Evolutionary conservation across 2,888 invertebrate genomes (phyloP).

Genomic region (Tubulanus polymorphus): DNA sequence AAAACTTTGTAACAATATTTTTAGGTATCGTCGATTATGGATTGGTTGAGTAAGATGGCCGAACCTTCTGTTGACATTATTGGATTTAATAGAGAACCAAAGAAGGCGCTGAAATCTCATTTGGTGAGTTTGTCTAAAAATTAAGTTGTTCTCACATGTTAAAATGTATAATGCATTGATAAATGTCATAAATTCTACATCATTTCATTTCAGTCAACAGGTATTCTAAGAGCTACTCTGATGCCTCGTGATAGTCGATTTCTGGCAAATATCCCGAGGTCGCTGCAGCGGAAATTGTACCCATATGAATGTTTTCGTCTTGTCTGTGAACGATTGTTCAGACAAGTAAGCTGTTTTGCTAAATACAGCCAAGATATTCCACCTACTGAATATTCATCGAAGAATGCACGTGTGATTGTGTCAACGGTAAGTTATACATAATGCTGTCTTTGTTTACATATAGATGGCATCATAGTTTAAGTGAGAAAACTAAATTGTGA

Average conservation of each 20-base stretch:
- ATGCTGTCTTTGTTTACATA: background rate
- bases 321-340: slow-evolving; percentile 36
- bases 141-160: too few species aligned
- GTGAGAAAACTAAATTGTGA: too few species aligned
- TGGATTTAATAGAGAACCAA: too few species aligned
- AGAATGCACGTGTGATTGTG: slow-evolving; percentile 20
- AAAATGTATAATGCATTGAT: too few species aligned
- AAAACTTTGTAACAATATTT: too few species aligned
- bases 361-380: slow-evolving; percentile 28
- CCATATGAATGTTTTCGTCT: slow-evolving; percentile 31
- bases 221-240: slow-evolving; percentile 26
- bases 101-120: background rate
- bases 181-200: too few species aligned
- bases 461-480: slow-evolving; percentile 16
- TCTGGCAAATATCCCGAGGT: slow-evolving; percentile 22
- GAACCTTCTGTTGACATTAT: too few species aligned
- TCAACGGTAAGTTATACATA: slow-evolving; percentile 23
- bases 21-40: too few species aligned
- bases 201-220: too few species aligned
- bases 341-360: slow-evolving; percentile 30
- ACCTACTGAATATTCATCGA: slow-evolving; percentile 20
- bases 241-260: slow-evolving; percentile 25
- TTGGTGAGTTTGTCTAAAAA: too few species aligned
- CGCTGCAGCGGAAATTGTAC: slow-evolving; percentile 20
- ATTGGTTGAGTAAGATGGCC: too few species aligned